Conservation (phyloP, 2,888 invertebrate genomes). For the Cephalotes varians region DNA sequence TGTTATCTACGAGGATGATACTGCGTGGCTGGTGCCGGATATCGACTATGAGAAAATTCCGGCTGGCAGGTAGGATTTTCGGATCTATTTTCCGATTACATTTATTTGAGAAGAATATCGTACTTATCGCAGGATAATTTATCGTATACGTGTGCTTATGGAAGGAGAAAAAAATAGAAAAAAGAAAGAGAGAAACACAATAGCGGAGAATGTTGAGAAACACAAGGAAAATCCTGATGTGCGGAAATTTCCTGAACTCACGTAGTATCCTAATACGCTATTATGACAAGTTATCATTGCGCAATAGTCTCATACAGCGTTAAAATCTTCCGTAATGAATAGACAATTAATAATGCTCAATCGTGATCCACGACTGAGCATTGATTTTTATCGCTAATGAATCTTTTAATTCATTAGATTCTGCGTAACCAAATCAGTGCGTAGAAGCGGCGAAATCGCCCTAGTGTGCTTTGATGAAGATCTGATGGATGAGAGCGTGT, state of each 20-base stretch:
- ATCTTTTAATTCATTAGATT: slow-evolving; percentile 77
- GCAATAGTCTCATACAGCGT: background rate
- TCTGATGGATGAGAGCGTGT: background rate
- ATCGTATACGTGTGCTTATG: background rate
- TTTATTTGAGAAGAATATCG: background rate
- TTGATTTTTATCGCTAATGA: background rate
- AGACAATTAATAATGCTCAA: background rate
- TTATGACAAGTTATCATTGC: background rate
- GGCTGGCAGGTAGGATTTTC: slow-evolving; percentile 56
- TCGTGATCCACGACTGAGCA: background rate
- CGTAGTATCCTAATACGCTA: background rate
- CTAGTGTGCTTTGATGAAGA: slow-evolving; percentile 81
- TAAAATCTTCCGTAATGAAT: slow-evolving; percentile 1
- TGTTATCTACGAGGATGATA: slow-evolving; percentile 19
- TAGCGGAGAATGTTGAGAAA: background rate
- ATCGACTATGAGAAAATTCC: slow-evolving; percentile 42
- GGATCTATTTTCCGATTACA: background rate
- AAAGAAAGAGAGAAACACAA: background rate
- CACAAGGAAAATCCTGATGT: slow-evolving; percentile 33
- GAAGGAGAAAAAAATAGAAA: background rate
- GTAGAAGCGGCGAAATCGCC: slow-evolving; percentile 66
- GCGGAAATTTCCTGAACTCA: slow-evolving; percentile 5
- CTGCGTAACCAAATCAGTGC: slow-evolving; percentile 76
- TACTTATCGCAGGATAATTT: too few relatives aligned
- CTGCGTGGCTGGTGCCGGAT: slow-evolving; percentile 45